Conservation (phyloP, 2,888 invertebrate species). For the Mactromeris polynyma region DNA sequence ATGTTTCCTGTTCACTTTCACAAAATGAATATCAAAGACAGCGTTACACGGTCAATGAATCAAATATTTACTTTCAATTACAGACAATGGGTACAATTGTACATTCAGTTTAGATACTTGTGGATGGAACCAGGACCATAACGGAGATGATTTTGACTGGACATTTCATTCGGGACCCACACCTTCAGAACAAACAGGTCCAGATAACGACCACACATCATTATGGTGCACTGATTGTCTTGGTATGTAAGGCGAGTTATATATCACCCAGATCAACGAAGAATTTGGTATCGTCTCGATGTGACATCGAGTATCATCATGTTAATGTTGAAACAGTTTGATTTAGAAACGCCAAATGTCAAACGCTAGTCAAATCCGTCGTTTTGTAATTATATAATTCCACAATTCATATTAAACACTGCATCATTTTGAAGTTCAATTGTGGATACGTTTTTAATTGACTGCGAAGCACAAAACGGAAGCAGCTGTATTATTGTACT, state of each 20-base stretch:
- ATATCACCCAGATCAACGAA: no score
- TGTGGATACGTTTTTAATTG: no score
- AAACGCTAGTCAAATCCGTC: background rate
- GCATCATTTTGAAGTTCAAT: no score
- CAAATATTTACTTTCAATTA: no score
- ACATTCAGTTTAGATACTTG: background rate
- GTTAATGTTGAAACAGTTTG: background rate
- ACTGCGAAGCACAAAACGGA: no score
- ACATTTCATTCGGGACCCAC: background rate
- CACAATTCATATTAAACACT: background rate
- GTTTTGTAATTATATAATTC: background rate
- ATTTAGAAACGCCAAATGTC: background rate
- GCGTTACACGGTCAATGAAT: no score
- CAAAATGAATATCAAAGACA: no score
- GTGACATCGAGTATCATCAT: background rate
- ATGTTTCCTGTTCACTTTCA: no score
- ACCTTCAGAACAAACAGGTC: background rate
- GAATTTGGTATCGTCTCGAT: background rate
- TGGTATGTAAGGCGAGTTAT: background rate
- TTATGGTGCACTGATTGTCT: background rate
- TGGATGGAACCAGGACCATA: background rate
- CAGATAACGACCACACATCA: background rate
- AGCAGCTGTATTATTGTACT: no score
- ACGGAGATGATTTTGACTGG: slow-evolving; percentile 2
- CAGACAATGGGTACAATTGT: slow-evolving; percentile 1